These are phyloP conservation scores for Oasisia sp. DNA, from an alignment of 2,888 invertebrate species.

Conservation along the genomic window DNA sequence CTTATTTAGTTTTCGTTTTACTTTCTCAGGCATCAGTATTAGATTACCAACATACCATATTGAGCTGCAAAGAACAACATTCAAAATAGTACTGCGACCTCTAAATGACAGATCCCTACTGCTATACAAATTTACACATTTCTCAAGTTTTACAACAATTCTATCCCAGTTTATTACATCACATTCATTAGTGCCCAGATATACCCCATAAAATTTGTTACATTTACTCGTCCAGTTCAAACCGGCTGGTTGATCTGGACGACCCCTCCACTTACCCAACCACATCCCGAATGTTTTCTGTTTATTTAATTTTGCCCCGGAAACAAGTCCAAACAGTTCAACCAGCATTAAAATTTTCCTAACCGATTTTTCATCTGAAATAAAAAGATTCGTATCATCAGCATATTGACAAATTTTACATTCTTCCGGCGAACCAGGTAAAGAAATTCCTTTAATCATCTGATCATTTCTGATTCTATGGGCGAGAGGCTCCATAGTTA, in stretches of 20 bases:
- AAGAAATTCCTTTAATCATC: neutral
- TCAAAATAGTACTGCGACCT: neutral
- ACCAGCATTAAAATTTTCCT: no score
- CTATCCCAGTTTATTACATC: neutral
- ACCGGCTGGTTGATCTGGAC: neutral
- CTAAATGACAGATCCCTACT: slow-evolving; percentile 20
- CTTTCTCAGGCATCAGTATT: neutral
- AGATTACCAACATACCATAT: neutral
- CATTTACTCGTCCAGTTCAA: neutral
- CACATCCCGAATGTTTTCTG: slow-evolving; percentile 26
- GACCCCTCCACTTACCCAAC: slow-evolving; percentile 21
- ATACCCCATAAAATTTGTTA: slow-evolving; percentile 7
- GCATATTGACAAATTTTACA: neutral
- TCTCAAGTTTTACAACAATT: neutral
- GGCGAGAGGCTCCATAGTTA: slow-evolving; percentile 25
- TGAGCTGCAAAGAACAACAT: neutral
- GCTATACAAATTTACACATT: neutral
- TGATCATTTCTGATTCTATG: neutral
- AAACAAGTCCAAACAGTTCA: no score
- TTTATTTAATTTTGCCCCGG: slow-evolving; percentile 19
- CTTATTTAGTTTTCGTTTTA: neutral
- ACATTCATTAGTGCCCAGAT: no score
- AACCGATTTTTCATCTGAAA: neutral
- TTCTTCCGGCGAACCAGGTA: neutral
- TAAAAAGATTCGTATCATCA: neutral